A percentile compares a stretch with the other conserved stretches of the same genome.
Conservation (phyloP, 2,888 invertebrate genomes). For the Erebia aethiops region DNA sequence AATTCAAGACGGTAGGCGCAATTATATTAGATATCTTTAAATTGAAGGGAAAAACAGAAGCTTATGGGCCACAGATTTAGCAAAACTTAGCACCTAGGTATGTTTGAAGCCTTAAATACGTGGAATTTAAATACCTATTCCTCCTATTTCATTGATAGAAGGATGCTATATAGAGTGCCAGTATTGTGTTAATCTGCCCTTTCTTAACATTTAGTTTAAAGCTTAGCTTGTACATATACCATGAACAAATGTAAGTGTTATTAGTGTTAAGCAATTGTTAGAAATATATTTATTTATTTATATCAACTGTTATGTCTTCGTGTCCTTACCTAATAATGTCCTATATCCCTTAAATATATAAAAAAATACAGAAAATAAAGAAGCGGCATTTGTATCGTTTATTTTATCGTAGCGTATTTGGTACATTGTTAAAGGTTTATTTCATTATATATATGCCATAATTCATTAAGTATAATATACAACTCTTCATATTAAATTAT, state of each 20-base stretch:
- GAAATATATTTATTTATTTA: neutral
- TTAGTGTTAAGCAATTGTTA: neutral
- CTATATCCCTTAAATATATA: slow-evolving; percentile 22
- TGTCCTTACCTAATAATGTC: neutral
- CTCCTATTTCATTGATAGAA: no score
- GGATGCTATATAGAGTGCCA: no score
- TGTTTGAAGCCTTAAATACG: no score
- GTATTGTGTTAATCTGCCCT: no score
- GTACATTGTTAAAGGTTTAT: slow-evolving; percentile 79
- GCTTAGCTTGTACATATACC: no score
- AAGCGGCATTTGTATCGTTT: slow-evolving; percentile 82
- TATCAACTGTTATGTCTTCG: neutral
- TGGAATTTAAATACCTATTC: no score
- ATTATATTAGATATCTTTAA: neutral
- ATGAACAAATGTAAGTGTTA: neutral
- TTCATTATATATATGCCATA: slow-evolving; percentile 65
- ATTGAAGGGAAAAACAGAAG: neutral
- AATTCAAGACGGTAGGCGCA: neutral
- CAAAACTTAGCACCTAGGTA: no score
- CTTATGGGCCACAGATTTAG: neutral
- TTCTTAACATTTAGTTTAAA: no score
- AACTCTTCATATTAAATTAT: slow-evolving; percentile 76
- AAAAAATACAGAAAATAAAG: slow-evolving; percentile 75
- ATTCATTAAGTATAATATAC: slow-evolving; percentile 75
- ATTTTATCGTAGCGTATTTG: slow-evolving; percentile 80